Evolutionary conservation across 2,888 invertebrate species (phyloP), one percentile per base, ranked within the genome.

Genomic region (Tetranychus piercei): DNA sequence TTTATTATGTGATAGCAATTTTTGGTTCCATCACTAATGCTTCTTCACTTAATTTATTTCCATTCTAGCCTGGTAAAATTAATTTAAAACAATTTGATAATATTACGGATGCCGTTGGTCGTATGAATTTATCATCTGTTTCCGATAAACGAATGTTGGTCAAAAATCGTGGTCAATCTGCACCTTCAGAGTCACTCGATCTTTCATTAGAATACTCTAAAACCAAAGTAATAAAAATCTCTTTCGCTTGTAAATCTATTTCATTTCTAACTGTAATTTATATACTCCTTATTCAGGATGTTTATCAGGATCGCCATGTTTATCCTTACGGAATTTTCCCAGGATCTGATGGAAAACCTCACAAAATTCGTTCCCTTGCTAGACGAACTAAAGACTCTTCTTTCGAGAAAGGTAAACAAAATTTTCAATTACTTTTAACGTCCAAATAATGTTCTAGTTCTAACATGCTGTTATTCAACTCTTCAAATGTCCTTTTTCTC

Each of bases 31-130:
- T 34, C 1, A 44, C 5, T 18, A 71, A 5, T 71, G 8, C 18
- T n/a, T 67, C 44, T 8, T n/a, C 44, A 15, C 9, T 74, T 71
- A 11, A 9, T 20, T 69, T 45, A 23, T 74, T 74, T 23, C 72
- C 70, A 6, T 20, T 71, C 76, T 91, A 92, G 87, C 92, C 92
- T 20, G 92, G 92, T 76, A 92, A 92, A 84, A 84, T 93, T 81
- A 92, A 93, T 82, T 85, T 92, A 86, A 91, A 90, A 83, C 91
- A 92, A 82, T 93, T 89, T 82, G 89, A 90, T 73, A 88, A 91
- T 83, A 91, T 93, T 76, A 91, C 91, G 80, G 91, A 92, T 81
- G 92, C 91, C 6, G 87, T 93, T 72, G 87, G 79, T 70, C 80
- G 80, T 77, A 77, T 80, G 74, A 80, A 78, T 87, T 83, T 84